phyloP scores from a whole-genome alignment of 1,140 invertebrate genomes.

The Cecropterus lyciades region DNA sequence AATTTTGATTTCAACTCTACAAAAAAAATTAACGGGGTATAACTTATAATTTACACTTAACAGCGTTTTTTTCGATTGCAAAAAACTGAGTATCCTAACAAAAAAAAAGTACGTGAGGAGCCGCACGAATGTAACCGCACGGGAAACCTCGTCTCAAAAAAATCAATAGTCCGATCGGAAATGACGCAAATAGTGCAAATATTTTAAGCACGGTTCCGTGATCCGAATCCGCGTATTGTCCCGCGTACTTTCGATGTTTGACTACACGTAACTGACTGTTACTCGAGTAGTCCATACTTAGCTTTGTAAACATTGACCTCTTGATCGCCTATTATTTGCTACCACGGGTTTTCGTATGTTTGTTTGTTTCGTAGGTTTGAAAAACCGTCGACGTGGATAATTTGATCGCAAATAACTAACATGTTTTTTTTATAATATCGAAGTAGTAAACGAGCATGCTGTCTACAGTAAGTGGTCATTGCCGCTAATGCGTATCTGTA shows the following conservation, averaged over 20 bases:
- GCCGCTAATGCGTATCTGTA: too few relatives aligned
- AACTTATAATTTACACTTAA: too few relatives aligned
- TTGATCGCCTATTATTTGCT: constrained; percentile 12
- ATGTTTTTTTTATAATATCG: too few relatives aligned
- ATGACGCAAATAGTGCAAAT: constrained; percentile 67
- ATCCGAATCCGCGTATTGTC: constrained; percentile 54
- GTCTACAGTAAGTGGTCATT: too few relatives aligned
- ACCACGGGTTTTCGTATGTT: constrained; percentile 6
- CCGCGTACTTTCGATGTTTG: constrained; percentile 57
- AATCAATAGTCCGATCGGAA: constrained; percentile 44
- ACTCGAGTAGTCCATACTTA: constrained; percentile 41
- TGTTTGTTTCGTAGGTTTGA: neutral
- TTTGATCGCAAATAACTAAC: too few relatives aligned
- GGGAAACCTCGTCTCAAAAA: neutral
- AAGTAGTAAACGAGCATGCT: too few relatives aligned
- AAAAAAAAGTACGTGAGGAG: too few relatives aligned
- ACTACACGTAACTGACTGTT: constrained; percentile 42
- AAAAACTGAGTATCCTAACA: too few relatives aligned
- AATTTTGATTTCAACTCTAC: too few relatives aligned
- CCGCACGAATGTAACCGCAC: neutral
- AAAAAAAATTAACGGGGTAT: too few relatives aligned
- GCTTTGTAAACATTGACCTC: constrained; percentile 41
- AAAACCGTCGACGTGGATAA: too few relatives aligned
- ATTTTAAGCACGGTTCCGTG: constrained; percentile 49
- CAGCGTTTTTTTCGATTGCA: too few relatives aligned